Conservation (phyloP, 2,888 invertebrate genomes). For the Lasioglossum lativentre region DNA sequence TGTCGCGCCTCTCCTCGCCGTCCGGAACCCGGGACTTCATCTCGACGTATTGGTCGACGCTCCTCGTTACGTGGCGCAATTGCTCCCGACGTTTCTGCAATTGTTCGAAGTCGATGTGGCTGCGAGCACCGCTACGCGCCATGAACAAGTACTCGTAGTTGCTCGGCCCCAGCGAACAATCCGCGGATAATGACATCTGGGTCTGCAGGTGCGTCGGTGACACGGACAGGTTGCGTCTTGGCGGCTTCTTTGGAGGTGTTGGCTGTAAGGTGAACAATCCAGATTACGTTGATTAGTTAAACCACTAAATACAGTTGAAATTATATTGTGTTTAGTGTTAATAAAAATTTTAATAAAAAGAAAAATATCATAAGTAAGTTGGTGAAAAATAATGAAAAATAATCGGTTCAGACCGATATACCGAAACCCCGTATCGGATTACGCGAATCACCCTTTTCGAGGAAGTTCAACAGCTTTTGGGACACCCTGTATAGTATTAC, state of each 20-base stretch:
- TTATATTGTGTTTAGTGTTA: too few relatives aligned
- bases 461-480: too few relatives aligned
- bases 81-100: conserved; percentile 85
- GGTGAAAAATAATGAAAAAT: too few relatives aligned
- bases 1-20: conserved; percentile 78
- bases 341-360: too few relatives aligned
- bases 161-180: conserved; percentile 86
- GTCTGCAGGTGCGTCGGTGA: conserved; percentile 91
- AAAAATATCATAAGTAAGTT: too few relatives aligned
- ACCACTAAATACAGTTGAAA: too few relatives aligned
- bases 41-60: conserved; percentile 92
- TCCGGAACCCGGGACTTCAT: conserved; percentile 87
- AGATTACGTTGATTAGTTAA: too few relatives aligned
- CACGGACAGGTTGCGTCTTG: conserved; percentile 93
- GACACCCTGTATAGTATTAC: neutral
- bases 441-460: too few relatives aligned
- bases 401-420: too few relatives aligned
- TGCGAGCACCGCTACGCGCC: conserved; percentile 89
- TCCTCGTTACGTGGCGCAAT: conserved; percentile 89
- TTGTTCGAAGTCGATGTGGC: conserved; percentile 90
- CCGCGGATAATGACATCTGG: conserved; percentile 87
- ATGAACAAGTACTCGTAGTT: conserved; percentile 89
- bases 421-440: too few relatives aligned
- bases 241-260: conserved; percentile 95
- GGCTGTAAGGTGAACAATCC: conserved; percentile 86